These are phyloP conservation scores for Caprella mutica DNA, from an alignment of 2,888 invertebrate genomes.

Conservation along the genomic window DNA sequence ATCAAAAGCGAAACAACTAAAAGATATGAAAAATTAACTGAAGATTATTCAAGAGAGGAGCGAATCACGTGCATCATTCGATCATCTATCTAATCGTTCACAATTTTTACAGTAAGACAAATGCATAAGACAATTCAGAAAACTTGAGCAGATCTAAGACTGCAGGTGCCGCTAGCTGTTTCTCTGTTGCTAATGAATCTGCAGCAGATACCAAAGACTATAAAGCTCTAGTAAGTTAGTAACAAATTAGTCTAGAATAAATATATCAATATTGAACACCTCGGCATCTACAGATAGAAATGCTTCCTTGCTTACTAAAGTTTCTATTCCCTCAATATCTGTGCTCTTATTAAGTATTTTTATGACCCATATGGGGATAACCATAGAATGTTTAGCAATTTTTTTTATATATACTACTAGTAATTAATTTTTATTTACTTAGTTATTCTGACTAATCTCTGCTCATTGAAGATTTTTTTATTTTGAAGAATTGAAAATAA, in stretches of 20 bases:
- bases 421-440: no score
- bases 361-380: no score
- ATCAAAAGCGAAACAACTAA: no score
- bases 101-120: no score
- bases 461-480: slow-evolving; percentile 2
- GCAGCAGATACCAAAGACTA: not conserved
- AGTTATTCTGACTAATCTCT: slow-evolving; percentile 5
- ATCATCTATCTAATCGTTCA: no score
- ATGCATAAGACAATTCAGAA: not conserved
- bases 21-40: slow-evolving; percentile 30
- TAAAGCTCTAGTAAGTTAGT: not conserved
- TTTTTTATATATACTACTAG: no score
- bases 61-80: slow-evolving; percentile 38
- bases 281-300: no score
- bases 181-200: not conserved
- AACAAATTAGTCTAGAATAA: not conserved
- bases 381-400: no score
- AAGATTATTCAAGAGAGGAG: slow-evolving; percentile 37
- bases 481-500: slow-evolving; percentile 4
- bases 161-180: not conserved
- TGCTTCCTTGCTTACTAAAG: no score
- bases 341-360: no score
- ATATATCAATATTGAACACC: not conserved
- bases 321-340: no score
- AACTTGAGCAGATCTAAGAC: slow-evolving; percentile 9